Evolutionary conservation across 1,140 invertebrate species (phyloP), one percentile per base, ranked within the genome.

Genomic region (Neodiprion pinetum): DNA sequence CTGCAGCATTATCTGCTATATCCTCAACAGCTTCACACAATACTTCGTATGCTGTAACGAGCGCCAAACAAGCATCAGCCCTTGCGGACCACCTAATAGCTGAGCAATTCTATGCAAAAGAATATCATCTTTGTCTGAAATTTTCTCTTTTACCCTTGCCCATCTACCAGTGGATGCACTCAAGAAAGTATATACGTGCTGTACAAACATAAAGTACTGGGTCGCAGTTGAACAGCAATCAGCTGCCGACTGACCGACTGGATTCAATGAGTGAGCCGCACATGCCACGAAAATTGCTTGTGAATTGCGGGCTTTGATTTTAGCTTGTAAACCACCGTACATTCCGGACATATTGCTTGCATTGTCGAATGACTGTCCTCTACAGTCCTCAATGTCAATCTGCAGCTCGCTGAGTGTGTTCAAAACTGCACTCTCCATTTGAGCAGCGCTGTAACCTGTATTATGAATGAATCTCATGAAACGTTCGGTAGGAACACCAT

Each of bases 351-450:
- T 84, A 66, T 82, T 84, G 8, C 47, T 10, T 14, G 74, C 82
- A 76, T 84, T 85, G 67, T 83, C 81, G 72, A 82, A 85, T 12
- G 76, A 74, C 71, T 85, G 81, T 10, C 80, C 82, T 48, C 82
- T 72, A 69, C 79, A 76, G 53, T 81, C 73, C 71, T 76, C 21
- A 70, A 77, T 74, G 48, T 78, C 68, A 40, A 74, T 73, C 53
- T 61, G 53, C 53, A 61, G 53, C 53, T 61, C 53, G 53, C 53
- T 61, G 53, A 61, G 53, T 61, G 53, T 61, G 53, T 61, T 61
- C 53, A 61, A 61, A 61, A 61, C 53, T 61, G 53, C 53, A 61
- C 53, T 61, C 53, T 61, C 53, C 53, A 61, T 67, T 67, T 76
- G 48, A 53, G 73, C 72, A 70, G 68, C n/a, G 12, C 40, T 72